A percentile compares a stretch with the other conserved stretches of the same genome.
These are phyloP conservation scores for Papilio polyxenes DNA, from an alignment of 1,140 invertebrate genomes.

Conservation along the genomic window DNA sequence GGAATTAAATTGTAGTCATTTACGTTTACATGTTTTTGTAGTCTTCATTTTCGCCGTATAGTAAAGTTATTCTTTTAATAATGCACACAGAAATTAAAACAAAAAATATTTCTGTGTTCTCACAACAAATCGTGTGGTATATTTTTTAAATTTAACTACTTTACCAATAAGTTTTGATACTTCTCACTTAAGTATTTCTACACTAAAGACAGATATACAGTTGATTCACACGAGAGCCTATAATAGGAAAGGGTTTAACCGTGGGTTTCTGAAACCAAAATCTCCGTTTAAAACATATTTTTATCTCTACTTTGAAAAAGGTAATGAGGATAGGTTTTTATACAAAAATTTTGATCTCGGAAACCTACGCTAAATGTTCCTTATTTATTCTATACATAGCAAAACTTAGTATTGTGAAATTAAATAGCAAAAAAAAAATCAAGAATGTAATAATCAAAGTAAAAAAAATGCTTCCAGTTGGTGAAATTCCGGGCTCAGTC, in stretches of 20 bases:
- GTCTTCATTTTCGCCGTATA: not conserved
- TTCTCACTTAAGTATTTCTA: no score
- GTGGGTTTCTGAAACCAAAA: no score
- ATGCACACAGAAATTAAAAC: not conserved
- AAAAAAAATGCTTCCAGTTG: slow-evolving; percentile 11
- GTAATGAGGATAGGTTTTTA: no score
- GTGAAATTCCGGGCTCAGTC: not conserved
- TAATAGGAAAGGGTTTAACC: not conserved
- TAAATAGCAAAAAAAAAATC: not conserved
- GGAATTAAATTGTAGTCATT: not conserved
- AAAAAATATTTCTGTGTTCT: no score
- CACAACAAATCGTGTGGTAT: no score
- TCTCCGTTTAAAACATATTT: no score
- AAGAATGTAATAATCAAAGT: not conserved
- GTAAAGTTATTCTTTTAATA: not conserved
- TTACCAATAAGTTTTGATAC: not conserved
- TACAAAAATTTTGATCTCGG: no score
- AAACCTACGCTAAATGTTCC: no score
- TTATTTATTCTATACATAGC: no score
- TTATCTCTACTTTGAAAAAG: no score
- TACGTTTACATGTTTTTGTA: not conserved
- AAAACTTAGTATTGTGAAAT: not conserved
- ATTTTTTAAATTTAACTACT: not conserved
- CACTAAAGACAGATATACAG: no score
- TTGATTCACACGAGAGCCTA: not conserved